These are phyloP conservation scores for Elmis aenea DNA, from an alignment of 2,888 invertebrate species.

Conservation along the genomic window DNA sequence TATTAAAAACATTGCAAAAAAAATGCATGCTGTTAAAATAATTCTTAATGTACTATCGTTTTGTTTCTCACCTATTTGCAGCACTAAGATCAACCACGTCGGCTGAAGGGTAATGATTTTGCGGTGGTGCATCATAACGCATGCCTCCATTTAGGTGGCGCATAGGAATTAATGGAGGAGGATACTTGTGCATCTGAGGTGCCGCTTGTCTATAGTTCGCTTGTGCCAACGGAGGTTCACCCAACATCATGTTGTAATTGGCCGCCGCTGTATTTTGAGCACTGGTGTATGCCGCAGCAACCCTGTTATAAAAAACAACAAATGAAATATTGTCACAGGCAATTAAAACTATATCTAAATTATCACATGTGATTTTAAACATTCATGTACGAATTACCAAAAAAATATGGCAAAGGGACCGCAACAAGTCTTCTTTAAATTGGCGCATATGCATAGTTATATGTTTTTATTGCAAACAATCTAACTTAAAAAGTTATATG, in stretches of 20 bases:
- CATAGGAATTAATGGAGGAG: slow-evolving; percentile 54
- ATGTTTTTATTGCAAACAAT: too few relatives aligned
- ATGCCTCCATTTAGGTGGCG: slow-evolving; percentile 43
- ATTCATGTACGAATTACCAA: neutral
- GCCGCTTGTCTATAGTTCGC: slow-evolving; percentile 40
- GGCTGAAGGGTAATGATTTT: slow-evolving; percentile 21
- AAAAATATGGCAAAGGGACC: neutral
- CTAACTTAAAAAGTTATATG: too few relatives aligned
- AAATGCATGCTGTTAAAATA: too few relatives aligned
- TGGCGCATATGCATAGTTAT: too few relatives aligned
- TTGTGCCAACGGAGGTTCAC: slow-evolving; percentile 37
- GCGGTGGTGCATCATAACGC: slow-evolving; percentile 30
- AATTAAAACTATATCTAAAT: too few relatives aligned
- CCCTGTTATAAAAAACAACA: slow-evolving; percentile 41
- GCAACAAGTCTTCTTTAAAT: too few relatives aligned
- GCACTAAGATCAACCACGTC: slow-evolving; percentile 28
- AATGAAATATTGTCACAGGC: too few relatives aligned
- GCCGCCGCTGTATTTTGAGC: slow-evolving; percentile 34
- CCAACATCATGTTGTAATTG: slow-evolving; percentile 47
- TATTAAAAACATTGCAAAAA: too few relatives aligned
- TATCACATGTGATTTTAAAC: neutral
- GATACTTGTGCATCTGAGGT: slow-evolving; percentile 49
- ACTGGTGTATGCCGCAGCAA: slow-evolving; percentile 45
- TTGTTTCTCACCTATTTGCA: slow-evolving; percentile 12
- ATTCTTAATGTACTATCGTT: too few relatives aligned